Evolutionary conservation across 2,113 vertebrate genomes (phyloP).

Genomic region (Callopanchax toddi): DNA sequence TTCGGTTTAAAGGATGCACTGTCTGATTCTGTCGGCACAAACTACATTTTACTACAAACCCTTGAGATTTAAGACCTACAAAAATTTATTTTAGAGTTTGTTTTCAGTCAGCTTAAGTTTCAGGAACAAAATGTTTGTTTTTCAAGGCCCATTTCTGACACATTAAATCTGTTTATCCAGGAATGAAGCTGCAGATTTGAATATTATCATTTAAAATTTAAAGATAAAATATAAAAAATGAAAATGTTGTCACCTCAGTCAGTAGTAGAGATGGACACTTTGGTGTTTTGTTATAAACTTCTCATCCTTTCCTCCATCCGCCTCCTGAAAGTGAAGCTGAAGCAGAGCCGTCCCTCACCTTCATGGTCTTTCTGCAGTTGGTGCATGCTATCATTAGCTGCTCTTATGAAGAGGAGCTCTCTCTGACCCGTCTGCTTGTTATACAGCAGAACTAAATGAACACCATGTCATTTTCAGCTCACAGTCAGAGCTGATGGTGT

Average conservation of each 20-base stretch:
- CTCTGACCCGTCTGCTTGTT: conserved; percentile 50
- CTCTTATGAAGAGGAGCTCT: conserved; percentile 39
- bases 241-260: conserved; percentile 9
- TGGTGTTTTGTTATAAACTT: conserved; percentile 16
- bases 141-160: no score
- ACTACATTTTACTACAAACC: no score
- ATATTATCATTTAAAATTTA: no score
- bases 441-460: conserved; percentile 20
- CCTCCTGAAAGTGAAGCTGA: conserved; percentile 20
- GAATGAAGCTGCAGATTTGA: no score
- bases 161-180: no score
- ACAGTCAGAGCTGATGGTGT: conserved; percentile 16
- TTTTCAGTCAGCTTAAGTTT: no score
- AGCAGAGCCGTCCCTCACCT: conserved; percentile 19
- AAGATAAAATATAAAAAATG: no score
- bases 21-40: no score
- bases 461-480: conserved; percentile 19
- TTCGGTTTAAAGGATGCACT: no score
- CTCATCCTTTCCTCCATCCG: conserved; percentile 39
- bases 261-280: conserved; percentile 52
- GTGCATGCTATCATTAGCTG: conserved; percentile 54
- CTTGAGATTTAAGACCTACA: no score
- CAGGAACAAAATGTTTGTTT: no score
- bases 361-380: conserved; percentile 50
- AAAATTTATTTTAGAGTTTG: no score